Evolutionary conservation across 2,888 invertebrate genomes (phyloP), one percentile per base, ranked within the genome.

Genomic region (Pachliopta kotzebuea): DNA sequence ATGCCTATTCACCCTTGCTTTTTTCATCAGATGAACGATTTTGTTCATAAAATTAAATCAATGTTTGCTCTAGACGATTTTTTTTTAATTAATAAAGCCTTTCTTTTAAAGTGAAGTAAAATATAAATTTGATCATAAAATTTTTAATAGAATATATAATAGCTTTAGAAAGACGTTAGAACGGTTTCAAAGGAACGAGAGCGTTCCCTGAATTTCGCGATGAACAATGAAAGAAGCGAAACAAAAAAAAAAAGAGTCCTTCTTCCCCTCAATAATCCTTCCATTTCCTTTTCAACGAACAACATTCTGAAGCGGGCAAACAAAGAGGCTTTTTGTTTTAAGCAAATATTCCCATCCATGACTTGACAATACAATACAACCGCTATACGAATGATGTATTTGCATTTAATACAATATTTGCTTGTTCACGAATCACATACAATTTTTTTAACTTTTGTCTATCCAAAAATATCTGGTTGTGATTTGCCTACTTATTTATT

Each of bases 261-360:
- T n/a, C 18, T 49, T 29, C 26, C 21, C 55, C 31, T 62, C 24
- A 62, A 56, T 56, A 62, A 50, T 62, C 62, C 49, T 50, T 62
- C 17, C 56, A 52, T 62, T 56, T 56, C 49, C 56, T 62, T 56
- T 62, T 50, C 56, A 56, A 50, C 50, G 56, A 62, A 50, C 49
- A 50, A 56, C 31, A 56, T 62, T 62, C 56, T 49, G 49, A 49
- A 62, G 23, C 11, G 23, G 23, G 9, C 37, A 52, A 62, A 62
- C 50, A 62, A 56, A 62, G 56, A 56, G 29, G 50, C n/a, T 56
- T 56, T 62, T 62, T 62, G 62, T 62, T 56, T 62, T 52, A 62
- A 56, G 54, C 26, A 56, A 61, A 61, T 49, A 61, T 55, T 56
- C 21, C 24, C 37, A 37, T n/a, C 50, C n/a, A 52, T 42, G n/a